Evolutionary conservation across 1,140 invertebrate genomes (phyloP), one percentile per base, ranked within the genome.

Genomic region (Camponotus vicinus): DNA sequence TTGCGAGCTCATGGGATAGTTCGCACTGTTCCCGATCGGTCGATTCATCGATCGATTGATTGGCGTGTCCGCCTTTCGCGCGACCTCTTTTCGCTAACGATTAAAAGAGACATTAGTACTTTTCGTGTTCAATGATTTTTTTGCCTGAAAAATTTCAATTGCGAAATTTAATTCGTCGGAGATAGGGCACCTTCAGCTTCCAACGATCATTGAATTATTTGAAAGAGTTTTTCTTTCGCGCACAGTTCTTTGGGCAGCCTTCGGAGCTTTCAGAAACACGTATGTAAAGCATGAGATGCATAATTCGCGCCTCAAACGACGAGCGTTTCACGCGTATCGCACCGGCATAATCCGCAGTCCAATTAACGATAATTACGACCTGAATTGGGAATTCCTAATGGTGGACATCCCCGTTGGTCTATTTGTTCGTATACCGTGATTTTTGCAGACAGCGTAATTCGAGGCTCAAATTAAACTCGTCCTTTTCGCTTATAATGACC

Each of bases 281-380:
- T 63, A 75, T 27, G 1, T 63, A 32, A 42, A 42, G 32, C 69
- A 21, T 45, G 32, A 32, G 45, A 71, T 18, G 69, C 67, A 93
- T 93, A 93, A 93, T 91, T 92, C 86, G 77, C 61, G 27, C 77
- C 77, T 77, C 88, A 88, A 91, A 91, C 91, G 89, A 89, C 88
- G 84, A 77, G 83, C 70, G 80, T 92, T 92, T 91, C 89, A 90
- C 85, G 88, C 73, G 69, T 89, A 89, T 90, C 82, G 88, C 75
- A 84, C 85, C 78, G 86, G 86, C 80, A 91, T 91, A 93, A 93
- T 93, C 90, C 91, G 67, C 84, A 90, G 91, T 93, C 91, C 92
- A 94, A 93, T 94, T 94, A 93, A 86, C 82, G 90, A 93, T 94
- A 93, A 94, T 94, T 93, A 94, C 88, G 89, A 91, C 89, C 91